These are phyloP conservation scores for Brachystomella parvula DNA, from an alignment of 1,140 invertebrate genomes.

Conservation along the genomic window DNA sequence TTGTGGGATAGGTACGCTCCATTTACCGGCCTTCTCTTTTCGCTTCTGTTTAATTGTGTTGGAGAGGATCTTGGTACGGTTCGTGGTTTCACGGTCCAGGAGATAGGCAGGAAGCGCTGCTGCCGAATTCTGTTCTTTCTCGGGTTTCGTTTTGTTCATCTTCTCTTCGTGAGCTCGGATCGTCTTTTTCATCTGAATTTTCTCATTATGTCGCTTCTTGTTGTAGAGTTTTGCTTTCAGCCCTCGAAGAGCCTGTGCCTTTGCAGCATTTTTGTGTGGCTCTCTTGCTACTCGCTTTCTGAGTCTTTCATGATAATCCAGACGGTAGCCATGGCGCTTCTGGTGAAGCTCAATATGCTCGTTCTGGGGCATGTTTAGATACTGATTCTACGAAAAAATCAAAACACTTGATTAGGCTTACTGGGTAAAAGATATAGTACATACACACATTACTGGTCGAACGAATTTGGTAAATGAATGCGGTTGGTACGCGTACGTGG, in stretches of 20 bases:
- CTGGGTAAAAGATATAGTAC: background rate
- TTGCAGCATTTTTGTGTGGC: slow-evolving; percentile 79
- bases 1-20: slow-evolving; percentile 99
- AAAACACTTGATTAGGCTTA: background rate
- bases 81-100: slow-evolving; percentile 91
- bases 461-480: too few species aligned
- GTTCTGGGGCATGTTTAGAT: slow-evolving; percentile 91
- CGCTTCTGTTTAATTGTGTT: slow-evolving; percentile 99
- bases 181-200: slow-evolving; percentile 99
- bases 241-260: slow-evolving; percentile 84
- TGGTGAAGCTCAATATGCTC: slow-evolving; percentile 97
- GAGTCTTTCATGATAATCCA: slow-evolving; percentile 97
- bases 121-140: slow-evolving; percentile 66
- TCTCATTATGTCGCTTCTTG: slow-evolving; percentile 92
- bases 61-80: slow-evolving; percentile 86
- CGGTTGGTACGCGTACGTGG: too few species aligned
- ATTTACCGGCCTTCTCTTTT: slow-evolving; percentile 99
- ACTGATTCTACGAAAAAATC: background rate
- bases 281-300: slow-evolving; percentile 89
- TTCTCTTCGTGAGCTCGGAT: slow-evolving; percentile 87
- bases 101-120: slow-evolving; percentile 93
- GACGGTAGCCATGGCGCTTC: slow-evolving; percentile 87
- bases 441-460: too few species aligned
- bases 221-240: slow-evolving; percentile 98
- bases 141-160: slow-evolving; percentile 63